Base-by-base conservation (phyloP, 1,140 invertebrate genomes). In the Drosophila yakuba region DNA sequence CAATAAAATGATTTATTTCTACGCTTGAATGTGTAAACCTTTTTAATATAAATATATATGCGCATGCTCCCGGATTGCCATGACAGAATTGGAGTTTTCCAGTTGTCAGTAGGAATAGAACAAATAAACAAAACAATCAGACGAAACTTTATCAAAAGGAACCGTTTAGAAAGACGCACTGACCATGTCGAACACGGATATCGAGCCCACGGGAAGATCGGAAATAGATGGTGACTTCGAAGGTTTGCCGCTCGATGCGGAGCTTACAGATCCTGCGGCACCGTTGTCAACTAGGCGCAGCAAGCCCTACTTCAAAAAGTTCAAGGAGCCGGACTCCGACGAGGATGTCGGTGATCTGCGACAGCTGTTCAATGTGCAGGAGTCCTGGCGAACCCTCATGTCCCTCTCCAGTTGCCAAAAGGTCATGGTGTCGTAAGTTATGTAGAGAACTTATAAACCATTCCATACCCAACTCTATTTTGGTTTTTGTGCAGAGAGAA, bases 371-470 rank as follows among this genome's bases (percentile, higher is more conserved):
- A 91, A 80, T 75, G 71, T 90, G 1, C 61, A 66, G 17, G 82
- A 86, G 25, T 88, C 91, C 5, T 92, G 91, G 91, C 71, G 80
- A 15, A 86, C 78, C 0, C 63, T 92, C 0, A 71, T 91, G 1
- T 35, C 11, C 0, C 8, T 92, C 62, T 54, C 74, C 45, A 86
- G 61, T 11, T 91, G 90, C 47, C 76, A 88, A 35, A 79, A 74
- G 51, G 76, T 91, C n/a, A 90, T 91, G 78, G 56, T 92, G n/a
- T 74, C 74, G 90, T 91, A 55, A 71, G 80, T 80, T 14, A n/a
- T 1, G n/a, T n/a, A n/a, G 0, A 10, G 0, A 32, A 14, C 5
- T 0, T 20, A 0, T 7, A 7, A 23, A 3, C 2, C 1, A 1
- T 32, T 32, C 8, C n/a, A 38, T 17, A 14, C 3, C 0, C 8